These are phyloP conservation scores for Punctoribates punctum DNA, from an alignment of 2,888 invertebrate species.

Conservation along the genomic window DNA sequence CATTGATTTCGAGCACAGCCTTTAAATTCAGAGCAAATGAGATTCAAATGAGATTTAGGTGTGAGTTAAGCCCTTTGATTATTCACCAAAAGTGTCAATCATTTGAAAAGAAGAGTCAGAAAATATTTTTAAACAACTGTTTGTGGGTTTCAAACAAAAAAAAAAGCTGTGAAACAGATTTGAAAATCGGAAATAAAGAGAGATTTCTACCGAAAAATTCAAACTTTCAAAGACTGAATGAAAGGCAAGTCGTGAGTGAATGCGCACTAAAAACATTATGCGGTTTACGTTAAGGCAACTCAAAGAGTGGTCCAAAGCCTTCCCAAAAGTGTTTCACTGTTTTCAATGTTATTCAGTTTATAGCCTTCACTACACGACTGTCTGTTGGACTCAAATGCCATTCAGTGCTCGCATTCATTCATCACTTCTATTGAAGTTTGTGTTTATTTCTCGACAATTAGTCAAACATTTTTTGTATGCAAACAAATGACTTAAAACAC, in stretches of 20 bases:
- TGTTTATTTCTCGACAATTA: not conserved
- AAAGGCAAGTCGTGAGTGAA: not conserved
- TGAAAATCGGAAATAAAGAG: not conserved
- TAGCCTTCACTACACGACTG: not conserved
- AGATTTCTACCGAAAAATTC: not conserved
- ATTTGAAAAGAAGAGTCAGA: too few species aligned
- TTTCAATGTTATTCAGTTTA: not conserved
- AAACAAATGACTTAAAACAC: not conserved
- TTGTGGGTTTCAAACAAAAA: too few species aligned
- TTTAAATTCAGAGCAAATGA: too few species aligned
- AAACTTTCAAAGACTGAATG: not conserved
- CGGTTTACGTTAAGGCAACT: not conserved
- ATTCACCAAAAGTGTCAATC: too few species aligned
- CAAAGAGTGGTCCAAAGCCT: not conserved
- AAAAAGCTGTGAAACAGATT: too few species aligned
- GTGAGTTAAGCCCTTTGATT: too few species aligned
- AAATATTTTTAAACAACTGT: too few species aligned
- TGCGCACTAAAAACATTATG: not conserved
- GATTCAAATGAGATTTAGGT: too few species aligned
- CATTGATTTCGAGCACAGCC: too few species aligned
- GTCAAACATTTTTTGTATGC: not conserved
- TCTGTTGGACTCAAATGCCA: not conserved
- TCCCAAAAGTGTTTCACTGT: not conserved
- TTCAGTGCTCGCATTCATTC: constrained; percentile 12
- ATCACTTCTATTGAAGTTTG: constrained; percentile 2